A percentile compares a stretch with the other conserved stretches of the same genome.
Conservation (phyloP, 2,113 vertebrate genomes). For the Etheostoma cragini region DNA sequence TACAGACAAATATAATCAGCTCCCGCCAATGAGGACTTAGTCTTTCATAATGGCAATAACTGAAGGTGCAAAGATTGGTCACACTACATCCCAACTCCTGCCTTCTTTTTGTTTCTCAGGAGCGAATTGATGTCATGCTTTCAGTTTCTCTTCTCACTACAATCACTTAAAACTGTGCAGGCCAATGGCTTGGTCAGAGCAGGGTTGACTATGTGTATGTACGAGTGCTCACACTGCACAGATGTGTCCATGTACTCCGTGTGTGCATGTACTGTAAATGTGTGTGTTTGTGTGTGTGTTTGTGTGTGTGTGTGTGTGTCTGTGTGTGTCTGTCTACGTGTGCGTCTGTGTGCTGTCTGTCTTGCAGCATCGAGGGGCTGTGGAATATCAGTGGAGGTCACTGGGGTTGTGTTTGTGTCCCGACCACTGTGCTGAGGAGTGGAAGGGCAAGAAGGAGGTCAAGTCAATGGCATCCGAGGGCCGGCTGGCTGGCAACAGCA, state of each 20-base stretch:
- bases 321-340: slow-evolving; percentile 39
- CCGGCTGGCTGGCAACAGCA: slow-evolving; percentile 76
- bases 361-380: slow-evolving; percentile 82
- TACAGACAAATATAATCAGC: slow-evolving; percentile 69
- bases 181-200: slow-evolving; percentile 78
- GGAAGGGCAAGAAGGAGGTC: slow-evolving; percentile 69
- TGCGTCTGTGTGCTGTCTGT: slow-evolving; percentile 75
- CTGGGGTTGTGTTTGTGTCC: slow-evolving; percentile 77
- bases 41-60: slow-evolving; percentile 72
- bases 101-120: slow-evolving; percentile 41
- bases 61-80: slow-evolving; percentile 82
- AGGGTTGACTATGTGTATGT: slow-evolving; percentile 57
- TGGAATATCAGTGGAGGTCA: slow-evolving; percentile 79
- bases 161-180: slow-evolving; percentile 80
- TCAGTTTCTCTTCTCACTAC: slow-evolving; percentile 70
- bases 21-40: slow-evolving; percentile 64
- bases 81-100: slow-evolving; percentile 61
- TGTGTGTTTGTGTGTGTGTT: slow-evolving; percentile 34
- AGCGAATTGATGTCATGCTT: slow-evolving; percentile 55
- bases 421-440: slow-evolving; percentile 79
- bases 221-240: slow-evolving; percentile 57
- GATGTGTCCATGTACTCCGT: slow-evolving; percentile 47
- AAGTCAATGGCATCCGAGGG: slow-evolving; percentile 78
- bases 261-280: slow-evolving; percentile 6
- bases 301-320: slow-evolving; percentile 30